Conservation (phyloP, 1,140 invertebrate species). For the Drosophila gunungcola region DNA sequence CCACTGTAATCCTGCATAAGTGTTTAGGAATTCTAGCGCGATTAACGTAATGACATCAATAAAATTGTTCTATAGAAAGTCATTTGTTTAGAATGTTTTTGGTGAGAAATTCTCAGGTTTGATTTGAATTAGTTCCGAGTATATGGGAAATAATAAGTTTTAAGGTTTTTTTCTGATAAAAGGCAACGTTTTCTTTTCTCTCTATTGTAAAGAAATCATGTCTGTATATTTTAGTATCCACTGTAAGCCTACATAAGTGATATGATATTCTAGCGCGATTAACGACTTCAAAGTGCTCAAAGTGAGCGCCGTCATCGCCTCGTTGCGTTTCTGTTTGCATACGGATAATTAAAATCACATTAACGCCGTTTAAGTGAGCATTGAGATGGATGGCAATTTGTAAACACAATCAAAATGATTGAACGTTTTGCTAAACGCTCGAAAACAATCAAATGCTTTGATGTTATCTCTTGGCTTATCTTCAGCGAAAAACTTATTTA, state of each 20-base stretch:
- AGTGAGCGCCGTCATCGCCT: slow-evolving; percentile 33
- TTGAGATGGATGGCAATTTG: slow-evolving; percentile 35
- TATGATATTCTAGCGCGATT: slow-evolving; percentile 38
- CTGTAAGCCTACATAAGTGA: slow-evolving; percentile 33
- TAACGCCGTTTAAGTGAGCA: slow-evolving; percentile 51
- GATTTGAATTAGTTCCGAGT: too few relatives aligned
- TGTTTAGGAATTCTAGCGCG: slow-evolving; percentile 40
- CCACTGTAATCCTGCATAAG: slow-evolving; percentile 20
- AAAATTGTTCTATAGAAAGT: too few relatives aligned
- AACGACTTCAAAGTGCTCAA: slow-evolving; percentile 50
- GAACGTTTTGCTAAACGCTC: slow-evolving; percentile 24
- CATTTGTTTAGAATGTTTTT: too few relatives aligned
- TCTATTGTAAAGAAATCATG: too few relatives aligned
- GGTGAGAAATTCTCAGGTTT: too few relatives aligned
- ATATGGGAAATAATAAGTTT: too few relatives aligned
- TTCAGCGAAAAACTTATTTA: not conserved
- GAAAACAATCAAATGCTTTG: slow-evolving; percentile 1
- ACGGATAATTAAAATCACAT: slow-evolving; percentile 73
- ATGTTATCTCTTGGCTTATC: slow-evolving; percentile 8
- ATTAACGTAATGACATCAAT: slow-evolving; percentile 23
- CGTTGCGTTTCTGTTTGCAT: slow-evolving; percentile 59
- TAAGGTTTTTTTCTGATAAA: too few relatives aligned
- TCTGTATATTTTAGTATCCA: not conserved
- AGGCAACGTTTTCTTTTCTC: too few relatives aligned
- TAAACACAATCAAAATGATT: slow-evolving; percentile 32